These are phyloP conservation scores for Euura lappo DNA, from an alignment of 1,140 invertebrate species.

Conservation along the genomic window DNA sequence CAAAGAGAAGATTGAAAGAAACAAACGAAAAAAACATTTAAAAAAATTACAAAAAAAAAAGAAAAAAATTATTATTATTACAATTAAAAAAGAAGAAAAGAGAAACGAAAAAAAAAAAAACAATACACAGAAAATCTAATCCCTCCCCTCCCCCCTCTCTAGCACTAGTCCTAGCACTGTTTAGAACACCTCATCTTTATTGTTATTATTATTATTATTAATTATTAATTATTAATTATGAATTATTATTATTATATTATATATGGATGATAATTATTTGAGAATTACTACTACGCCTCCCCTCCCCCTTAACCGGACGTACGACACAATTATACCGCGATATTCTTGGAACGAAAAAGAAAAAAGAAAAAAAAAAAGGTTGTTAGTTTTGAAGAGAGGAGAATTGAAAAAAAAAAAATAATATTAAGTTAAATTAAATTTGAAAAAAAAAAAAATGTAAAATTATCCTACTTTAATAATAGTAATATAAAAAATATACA, in stretches of 20 bases:
- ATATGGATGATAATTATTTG: constrained; percentile 50
- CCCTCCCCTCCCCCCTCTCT: constrained; percentile 37
- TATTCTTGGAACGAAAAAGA: no score
- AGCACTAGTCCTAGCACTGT: constrained; percentile 62
- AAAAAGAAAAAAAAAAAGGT: no score
- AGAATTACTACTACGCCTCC: constrained; percentile 21
- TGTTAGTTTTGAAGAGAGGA: no score
- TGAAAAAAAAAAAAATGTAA: no score
- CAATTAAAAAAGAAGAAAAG: background rate
- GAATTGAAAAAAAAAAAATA: no score
- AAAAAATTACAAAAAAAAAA: no score
- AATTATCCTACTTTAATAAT: no score
- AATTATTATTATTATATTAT: constrained; percentile 52
- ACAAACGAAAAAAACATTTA: no score
- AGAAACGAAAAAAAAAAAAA: constrained; percentile 19
- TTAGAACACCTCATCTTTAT: constrained; percentile 60
- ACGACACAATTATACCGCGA: no score
- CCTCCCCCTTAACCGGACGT: background rate
- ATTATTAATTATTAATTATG: no score
- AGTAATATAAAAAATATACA: no score
- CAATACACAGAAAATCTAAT: background rate
- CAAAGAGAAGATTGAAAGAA: constrained; percentile 10
- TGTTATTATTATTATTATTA: constrained; percentile 55
- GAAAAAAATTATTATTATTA: background rate
- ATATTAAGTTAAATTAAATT: no score